Evolutionary conservation across 2,888 invertebrate genomes (phyloP).

Genomic region (Cistogaster globosa): DNA sequence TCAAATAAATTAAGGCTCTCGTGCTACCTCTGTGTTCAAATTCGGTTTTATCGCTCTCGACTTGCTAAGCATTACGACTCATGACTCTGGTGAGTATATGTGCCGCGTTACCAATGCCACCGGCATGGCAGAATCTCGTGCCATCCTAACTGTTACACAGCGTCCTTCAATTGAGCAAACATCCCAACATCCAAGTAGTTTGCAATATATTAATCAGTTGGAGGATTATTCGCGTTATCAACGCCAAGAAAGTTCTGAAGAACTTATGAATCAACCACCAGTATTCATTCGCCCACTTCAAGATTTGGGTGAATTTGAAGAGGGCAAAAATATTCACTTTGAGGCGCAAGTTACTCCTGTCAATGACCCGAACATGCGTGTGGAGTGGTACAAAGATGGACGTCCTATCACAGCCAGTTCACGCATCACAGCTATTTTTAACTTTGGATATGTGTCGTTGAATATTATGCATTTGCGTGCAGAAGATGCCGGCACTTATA

Average conservation of each 20-base stretch:
- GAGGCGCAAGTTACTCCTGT: slow-evolving; percentile 96
- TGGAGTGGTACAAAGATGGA: slow-evolving; percentile 98
- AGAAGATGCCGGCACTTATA: slow-evolving; percentile 98
- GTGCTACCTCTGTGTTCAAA: slow-evolving; percentile 96
- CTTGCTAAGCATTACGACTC: slow-evolving; percentile 91
- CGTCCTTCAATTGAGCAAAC: slow-evolving; percentile 93
- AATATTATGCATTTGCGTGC: slow-evolving; percentile 99
- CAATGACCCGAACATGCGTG: slow-evolving; percentile 96
- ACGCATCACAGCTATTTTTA: slow-evolving; percentile 98
- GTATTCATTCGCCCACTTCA: slow-evolving; percentile 94
- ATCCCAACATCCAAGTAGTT: slow-evolving; percentile 95
- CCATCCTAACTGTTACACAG: slow-evolving; percentile 90
- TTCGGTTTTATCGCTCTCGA: slow-evolving; percentile 99
- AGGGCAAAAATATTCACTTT: slow-evolving; percentile 96
- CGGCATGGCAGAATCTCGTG: slow-evolving; percentile 93
- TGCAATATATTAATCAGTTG: slow-evolving; percentile 94
- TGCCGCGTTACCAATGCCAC: slow-evolving; percentile 94
- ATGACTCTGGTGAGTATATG: slow-evolving; percentile 95
- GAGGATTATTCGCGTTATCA: slow-evolving; percentile 95
- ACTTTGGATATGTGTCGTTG: slow-evolving; percentile 99
- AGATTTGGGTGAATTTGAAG: slow-evolving; percentile 93
- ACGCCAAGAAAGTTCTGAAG: slow-evolving; percentile 92
- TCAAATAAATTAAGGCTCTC: slow-evolving; percentile 88
- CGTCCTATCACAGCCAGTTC: slow-evolving; percentile 97
- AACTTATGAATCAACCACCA: slow-evolving; percentile 90